Evolutionary conservation across 2,797 vertebrate genomes (phyloP), one percentile per base, ranked within the genome.

Genomic region (Pipistrellus nathusii): DNA sequence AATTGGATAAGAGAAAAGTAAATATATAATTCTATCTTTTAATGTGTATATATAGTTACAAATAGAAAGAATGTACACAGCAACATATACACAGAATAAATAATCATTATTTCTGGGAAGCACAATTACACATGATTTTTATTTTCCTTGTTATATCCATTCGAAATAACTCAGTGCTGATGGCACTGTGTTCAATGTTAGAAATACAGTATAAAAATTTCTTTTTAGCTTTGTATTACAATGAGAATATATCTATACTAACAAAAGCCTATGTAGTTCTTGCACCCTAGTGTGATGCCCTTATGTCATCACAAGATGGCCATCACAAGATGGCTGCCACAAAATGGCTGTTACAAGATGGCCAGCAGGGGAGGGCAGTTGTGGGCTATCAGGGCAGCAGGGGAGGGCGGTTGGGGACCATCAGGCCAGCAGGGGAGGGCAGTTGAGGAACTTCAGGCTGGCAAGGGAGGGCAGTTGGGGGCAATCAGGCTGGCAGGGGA

Each of bases 121-220:
- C 17, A 71, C 23, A 46, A 59, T 53, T 48, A 62, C 15, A 35
- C 8, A n/a, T 35, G 51, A 25, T 51, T 90, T 73, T 94, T 80
- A 69, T 76, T 91, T 93, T 81, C 55, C 77, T 89, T 32, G 55
- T 57, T 57, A 53, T 92, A 86, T 80, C 81, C 44, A 77, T 85
- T 92, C 32, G 55, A 53, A 91, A 35, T 30, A 89, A 94, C 62
- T 88, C 62, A 85, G 51, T 64, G 38, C 17, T 90, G 53, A 73
- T 20, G 38, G 78, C 30, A 72, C 21, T 85, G 17, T 71, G 15
- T 68, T 89, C 75, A 86, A 55, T 64, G 44, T 80, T 90, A 89
- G 48, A 27, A 71, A 68, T 21, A 41, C 17, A 57, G 14, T 64
- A 2, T 69, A 69, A 46, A 53, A 35, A 53, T 76, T 78, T 91